phyloP scores from a whole-genome alignment of 2,113 vertebrate species.

The Turnix velox region DNA sequence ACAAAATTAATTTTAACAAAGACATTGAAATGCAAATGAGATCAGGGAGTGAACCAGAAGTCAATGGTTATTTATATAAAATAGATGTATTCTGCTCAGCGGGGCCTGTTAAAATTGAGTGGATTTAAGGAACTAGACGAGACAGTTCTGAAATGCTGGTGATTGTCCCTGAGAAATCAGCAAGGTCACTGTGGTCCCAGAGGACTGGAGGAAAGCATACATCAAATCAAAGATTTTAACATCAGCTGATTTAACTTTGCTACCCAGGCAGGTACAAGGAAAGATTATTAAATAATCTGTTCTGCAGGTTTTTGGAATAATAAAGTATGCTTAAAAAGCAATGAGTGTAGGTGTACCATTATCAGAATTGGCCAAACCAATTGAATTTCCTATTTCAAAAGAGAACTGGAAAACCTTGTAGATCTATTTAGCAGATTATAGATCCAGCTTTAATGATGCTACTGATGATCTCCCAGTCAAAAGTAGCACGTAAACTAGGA shows the following conservation, averaged over 20 bases:
- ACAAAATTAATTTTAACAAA: slow-evolving; percentile 43
- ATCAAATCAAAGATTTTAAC: neutral
- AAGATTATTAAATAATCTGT: neutral
- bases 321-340: neutral
- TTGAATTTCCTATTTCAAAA: neutral
- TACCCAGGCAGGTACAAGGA: neutral
- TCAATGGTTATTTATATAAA: neutral
- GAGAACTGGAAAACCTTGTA: neutral
- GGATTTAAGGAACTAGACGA: neutral
- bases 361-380: neutral
- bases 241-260: neutral
- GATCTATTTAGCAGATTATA: neutral
- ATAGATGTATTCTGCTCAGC: neutral
- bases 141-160: neutral
- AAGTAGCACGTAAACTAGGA: neutral
- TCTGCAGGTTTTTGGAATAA: neutral
- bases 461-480: neutral
- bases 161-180: neutral
- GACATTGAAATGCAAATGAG: slow-evolving; percentile 33
- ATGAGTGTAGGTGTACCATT: neutral
- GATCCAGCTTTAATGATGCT: neutral
- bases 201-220: rapidly evolving
- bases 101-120: neutral
- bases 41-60: neutral
- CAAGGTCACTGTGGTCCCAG: neutral